Evolutionary conservation across 2,113 vertebrate species (phyloP).

Genomic region (Heloderma charlesbogerti): DNA sequence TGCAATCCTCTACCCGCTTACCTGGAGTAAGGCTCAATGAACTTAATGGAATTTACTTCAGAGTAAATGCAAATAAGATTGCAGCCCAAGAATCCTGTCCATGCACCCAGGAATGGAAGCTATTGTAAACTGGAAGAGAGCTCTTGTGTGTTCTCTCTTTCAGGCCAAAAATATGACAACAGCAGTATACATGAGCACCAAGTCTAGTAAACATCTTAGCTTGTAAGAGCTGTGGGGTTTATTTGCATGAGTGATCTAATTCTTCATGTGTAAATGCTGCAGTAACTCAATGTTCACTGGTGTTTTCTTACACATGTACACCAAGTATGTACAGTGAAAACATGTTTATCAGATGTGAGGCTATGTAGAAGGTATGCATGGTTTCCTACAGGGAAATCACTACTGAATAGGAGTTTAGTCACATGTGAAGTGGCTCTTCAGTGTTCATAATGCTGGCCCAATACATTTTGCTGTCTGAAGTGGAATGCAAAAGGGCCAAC

Average conservation of each 20-base stretch:
- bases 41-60: not conserved
- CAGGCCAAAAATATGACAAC: not conserved
- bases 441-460: not conserved
- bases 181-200: not conserved
- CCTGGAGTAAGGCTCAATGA: not conserved
- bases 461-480: not conserved
- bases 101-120: not conserved
- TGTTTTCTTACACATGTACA: not conserved
- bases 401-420: not conserved
- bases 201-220: not conserved
- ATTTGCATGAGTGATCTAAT: not conserved
- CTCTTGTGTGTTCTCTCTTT: not conserved
- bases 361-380: not conserved
- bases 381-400: not conserved
- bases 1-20: not conserved
- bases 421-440: not conserved
- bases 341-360: too few species aligned
- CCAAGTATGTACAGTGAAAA: not conserved
- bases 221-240: not conserved
- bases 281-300: not conserved
- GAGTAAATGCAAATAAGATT: not conserved
- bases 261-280: not conserved
- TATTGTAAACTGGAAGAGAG: not conserved
- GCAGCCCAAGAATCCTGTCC: not conserved
- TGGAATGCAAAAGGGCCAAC: not conserved